Base-by-base conservation (phyloP, 2,888 invertebrate genomes). In the Leptopilina myrica region DNA sequence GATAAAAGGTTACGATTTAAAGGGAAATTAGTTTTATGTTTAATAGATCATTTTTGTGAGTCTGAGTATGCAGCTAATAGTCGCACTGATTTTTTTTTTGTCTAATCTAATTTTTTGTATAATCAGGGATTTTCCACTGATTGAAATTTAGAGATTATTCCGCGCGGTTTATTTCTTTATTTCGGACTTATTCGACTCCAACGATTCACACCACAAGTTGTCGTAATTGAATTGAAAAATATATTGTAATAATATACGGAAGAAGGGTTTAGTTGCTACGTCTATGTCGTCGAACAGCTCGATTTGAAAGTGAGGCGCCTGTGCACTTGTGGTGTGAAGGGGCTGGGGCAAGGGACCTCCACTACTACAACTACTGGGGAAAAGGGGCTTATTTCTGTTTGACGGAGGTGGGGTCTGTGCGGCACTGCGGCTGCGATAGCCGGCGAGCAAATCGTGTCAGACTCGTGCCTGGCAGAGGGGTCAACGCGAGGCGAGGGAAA, bases 401-500 rank as follows among this genome's bases (percentile, higher is more conserved):
- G 73, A 6, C 7, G 73, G n/a, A 53, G 80, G 77, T 66, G 83
- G 82, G 84, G 84, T 81, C 81, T 82, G 84, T 85, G 83, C 84
- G 86, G 87, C 88, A 88, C 88, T 85, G 83, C 84, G 86, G 87
- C 88, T 89, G 88, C 83, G 83, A 65, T 82, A 84, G 86, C 84
- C 83, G 15, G 77, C 76, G 76, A 78, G 77, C 84, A 83, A 86
- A 84, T 81, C 86, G 85, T 78, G 79, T 76, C 76, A 64, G 91
- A 89, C 89, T 90, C 90, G 90, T 88, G 33, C 33, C 33, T 33
- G 90, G 90, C 90, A 90, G 89, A 89, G 90, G 90, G 91, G 90
- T 90, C 77, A 90, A 87, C 87, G 89, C 87, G 89, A 90, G 88
- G 89, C 87, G 89, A 90, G 88, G 89, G 88, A 90, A 89, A 89